Conservation (phyloP, 1,140 invertebrate genomes). For the Bombus turneri region DNA sequence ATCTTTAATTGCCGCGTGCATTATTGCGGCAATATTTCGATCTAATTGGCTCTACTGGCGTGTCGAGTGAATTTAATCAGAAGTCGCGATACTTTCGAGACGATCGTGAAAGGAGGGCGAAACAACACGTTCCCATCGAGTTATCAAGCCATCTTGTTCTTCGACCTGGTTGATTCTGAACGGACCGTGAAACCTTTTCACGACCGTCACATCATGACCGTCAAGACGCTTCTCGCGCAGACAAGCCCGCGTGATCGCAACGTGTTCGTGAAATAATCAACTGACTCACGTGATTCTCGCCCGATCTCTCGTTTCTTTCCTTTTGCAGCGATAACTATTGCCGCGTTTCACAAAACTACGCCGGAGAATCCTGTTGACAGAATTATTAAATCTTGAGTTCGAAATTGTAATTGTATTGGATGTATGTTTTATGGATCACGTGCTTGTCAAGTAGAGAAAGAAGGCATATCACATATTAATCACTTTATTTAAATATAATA, state of each 20-base stretch:
- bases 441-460: no score
- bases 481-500: no score
- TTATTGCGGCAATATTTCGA: slow-evolving; percentile 9
- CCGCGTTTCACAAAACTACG: neutral
- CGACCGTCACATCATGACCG: neutral
- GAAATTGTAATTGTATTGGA: no score
- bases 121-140: neutral
- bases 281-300: slow-evolving; percentile 5
- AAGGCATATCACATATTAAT: no score
- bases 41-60: slow-evolving; percentile 17
- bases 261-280: slow-evolving; percentile 30
- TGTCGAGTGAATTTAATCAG: slow-evolving; percentile 11
- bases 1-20: neutral
- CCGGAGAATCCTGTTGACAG: neutral
- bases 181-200: neutral
- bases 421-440: no score
- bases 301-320: slow-evolving; percentile 1
- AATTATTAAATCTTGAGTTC: no score
- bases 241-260: slow-evolving; percentile 19
- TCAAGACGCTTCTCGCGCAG: neutral
- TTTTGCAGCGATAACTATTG: slow-evolving; percentile 14
- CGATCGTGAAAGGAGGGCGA: slow-evolving; percentile 25
- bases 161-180: neutral
- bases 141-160: neutral
- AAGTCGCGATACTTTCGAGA: slow-evolving; percentile 5